Evolutionary conservation across 2,113 vertebrate species (phyloP).

Genomic region (Phrynosoma platyrhinos): DNA sequence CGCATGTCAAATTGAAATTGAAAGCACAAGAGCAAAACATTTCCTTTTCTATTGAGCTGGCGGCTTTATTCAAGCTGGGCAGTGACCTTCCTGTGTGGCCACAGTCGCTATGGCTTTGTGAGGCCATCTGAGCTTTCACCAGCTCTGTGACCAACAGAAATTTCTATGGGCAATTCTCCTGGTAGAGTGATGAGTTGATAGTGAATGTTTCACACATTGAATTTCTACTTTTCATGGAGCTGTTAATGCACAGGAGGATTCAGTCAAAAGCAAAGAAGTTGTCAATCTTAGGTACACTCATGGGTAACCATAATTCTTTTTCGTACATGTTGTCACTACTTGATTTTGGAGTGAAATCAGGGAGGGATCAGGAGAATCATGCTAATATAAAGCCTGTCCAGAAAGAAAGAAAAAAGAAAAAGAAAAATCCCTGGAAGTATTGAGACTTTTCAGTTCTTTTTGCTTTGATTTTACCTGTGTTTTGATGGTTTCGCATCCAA

Average conservation of each 20-base stretch:
- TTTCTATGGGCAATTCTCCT: background rate
- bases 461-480: too few relatives aligned
- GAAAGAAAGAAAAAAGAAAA: too few relatives aligned
- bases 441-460: too few relatives aligned
- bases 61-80: too few relatives aligned
- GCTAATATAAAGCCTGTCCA: too few relatives aligned
- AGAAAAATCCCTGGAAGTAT: too few relatives aligned
- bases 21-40: background rate
- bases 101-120: background rate
- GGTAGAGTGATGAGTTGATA: background rate
- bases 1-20: too few relatives aligned
- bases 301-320: background rate
- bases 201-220: background rate
- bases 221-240: background rate
- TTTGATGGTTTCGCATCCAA: too few relatives aligned
- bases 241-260: background rate
- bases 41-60: background rate
- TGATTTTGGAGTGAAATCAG: background rate
- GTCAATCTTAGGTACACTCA: background rate
- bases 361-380: background rate
- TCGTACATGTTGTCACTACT: too few relatives aligned
- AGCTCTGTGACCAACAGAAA: background rate
- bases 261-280: background rate
- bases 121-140: background rate
- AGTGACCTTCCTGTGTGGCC: background rate